Base-by-base conservation (phyloP, 1,140 invertebrate species). In the Kradibia gibbosae region DNA sequence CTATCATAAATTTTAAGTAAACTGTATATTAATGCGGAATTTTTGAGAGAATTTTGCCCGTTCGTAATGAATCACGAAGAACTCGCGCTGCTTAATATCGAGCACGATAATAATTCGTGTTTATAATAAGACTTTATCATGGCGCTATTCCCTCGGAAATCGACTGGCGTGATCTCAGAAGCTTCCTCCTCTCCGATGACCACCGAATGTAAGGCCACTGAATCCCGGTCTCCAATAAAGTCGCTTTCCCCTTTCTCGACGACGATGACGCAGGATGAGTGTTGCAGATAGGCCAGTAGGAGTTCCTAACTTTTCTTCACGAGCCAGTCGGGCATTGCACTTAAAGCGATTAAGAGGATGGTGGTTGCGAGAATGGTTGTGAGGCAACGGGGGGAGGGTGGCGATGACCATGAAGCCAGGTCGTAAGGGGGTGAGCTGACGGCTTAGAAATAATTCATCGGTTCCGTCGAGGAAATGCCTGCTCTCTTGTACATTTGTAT, bases 391-490 rank as follows among this genome's bases (percentile, higher is more conserved):
- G n/a, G n/a, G n/a, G n/a, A n/a, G n/a, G n/a, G n/a, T n/a, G n/a
- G n/a, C n/a, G n/a, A n/a, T n/a, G n/a, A n/a, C n/a, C n/a, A n/a
- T n/a, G n/a, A n/a, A n/a, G n/a, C n/a, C n/a, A n/a, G n/a, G n/a
- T n/a, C n/a, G n/a, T n/a, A n/a, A n/a, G n/a, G n/a, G n/a, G n/a
- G n/a, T n/a, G n/a, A n/a, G n/a, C n/a, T n/a, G n/a, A 71, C 55
- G 57, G 75, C 81, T 82, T 76, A 67, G 76, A 80, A 80, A 65
- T 80, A 80, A 80, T 80, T 80, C 78, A 80, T 80, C 45, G 71
- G 55, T 0, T n/a, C n/a, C 42, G 71, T 65, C 42, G 78, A 73
- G 71, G 71, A 62, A 53, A 55, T 45, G 55, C 55, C 15, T 8
- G n/a, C 10, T 34, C 65, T 67, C 31, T 48, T 73, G 42, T 65